phyloP scores from a whole-genome alignment of 2,797 vertebrate genomes.

The Clamator glandarius region DNA sequence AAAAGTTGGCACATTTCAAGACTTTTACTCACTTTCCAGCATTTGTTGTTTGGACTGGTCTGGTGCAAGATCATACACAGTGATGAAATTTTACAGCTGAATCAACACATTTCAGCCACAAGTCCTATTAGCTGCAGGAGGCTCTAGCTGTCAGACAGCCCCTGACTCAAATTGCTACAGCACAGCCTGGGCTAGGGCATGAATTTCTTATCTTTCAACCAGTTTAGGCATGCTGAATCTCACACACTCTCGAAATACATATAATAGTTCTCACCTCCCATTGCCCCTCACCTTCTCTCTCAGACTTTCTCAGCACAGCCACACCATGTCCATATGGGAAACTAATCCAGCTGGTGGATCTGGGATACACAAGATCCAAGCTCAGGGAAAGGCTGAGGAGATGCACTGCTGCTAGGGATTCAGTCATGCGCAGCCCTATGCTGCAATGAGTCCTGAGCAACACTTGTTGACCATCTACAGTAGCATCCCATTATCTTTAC shows the following conservation, averaged over 20 bases:
- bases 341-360: rapidly evolving
- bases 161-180: not conserved
- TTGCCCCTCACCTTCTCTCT: not conserved
- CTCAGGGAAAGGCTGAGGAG: not conserved
- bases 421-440: not conserved
- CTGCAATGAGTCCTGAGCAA: not conserved
- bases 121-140: not conserved
- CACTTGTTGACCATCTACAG: not conserved
- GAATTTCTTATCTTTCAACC: not conserved
- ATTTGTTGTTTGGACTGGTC: not conserved
- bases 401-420: not conserved
- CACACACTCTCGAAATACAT: not conserved
- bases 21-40: not conserved
- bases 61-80: not conserved
- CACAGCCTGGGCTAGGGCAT: not conserved
- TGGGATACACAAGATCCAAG: not conserved
- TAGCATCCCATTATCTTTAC: not conserved
- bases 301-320: not conserved
- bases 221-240: not conserved
- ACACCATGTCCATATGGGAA: rapidly evolving
- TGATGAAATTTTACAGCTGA: constrained; percentile 37
- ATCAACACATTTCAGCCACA: not conserved
- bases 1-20: constrained; percentile 15
- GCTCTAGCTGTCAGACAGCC: not conserved
- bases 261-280: not conserved